phyloP scores from a whole-genome alignment of 2,888 invertebrate genomes.

The Nemapogon koenigi region DNA sequence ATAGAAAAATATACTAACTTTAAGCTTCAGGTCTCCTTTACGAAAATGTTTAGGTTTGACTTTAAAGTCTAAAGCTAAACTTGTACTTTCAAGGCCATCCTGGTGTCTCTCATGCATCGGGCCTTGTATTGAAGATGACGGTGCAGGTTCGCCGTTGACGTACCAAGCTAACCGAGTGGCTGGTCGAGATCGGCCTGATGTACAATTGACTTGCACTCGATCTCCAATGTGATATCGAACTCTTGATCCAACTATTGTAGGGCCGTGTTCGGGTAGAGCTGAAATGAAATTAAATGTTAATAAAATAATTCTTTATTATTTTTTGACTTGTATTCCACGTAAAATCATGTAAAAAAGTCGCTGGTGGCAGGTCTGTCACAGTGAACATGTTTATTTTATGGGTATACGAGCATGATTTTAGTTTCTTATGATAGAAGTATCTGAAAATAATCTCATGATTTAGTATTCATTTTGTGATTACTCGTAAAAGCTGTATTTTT shows the following conservation, averaged over 20 bases:
- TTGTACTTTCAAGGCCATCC: conserved; percentile 77
- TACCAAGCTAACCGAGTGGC: conserved; percentile 86
- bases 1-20: conserved; percentile 62
- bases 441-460: too few species aligned
- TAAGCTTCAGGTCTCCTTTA: conserved; percentile 85
- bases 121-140: conserved; percentile 51
- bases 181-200: conserved; percentile 82
- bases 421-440: too few species aligned
- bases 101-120: conserved; percentile 57
- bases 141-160: conserved; percentile 83
- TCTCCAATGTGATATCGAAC: conserved; percentile 85
- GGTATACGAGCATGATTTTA: too few species aligned
- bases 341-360: background rate
- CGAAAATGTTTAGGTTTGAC: conserved; percentile 83
- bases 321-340: background rate
- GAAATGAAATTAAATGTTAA: conserved; percentile 23
- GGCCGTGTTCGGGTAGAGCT: conserved; percentile 83
- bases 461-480: too few species aligned
- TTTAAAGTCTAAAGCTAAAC: conserved; percentile 79
- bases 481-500: too few species aligned
- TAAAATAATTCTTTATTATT: background rate
- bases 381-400: too few species aligned
- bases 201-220: conserved; percentile 83
- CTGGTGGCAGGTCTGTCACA: too few species aligned
- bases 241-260: conserved; percentile 81